Evolutionary conservation across 2,888 invertebrate genomes (phyloP).

Genomic region (Drosophila vallismaia): DNA sequence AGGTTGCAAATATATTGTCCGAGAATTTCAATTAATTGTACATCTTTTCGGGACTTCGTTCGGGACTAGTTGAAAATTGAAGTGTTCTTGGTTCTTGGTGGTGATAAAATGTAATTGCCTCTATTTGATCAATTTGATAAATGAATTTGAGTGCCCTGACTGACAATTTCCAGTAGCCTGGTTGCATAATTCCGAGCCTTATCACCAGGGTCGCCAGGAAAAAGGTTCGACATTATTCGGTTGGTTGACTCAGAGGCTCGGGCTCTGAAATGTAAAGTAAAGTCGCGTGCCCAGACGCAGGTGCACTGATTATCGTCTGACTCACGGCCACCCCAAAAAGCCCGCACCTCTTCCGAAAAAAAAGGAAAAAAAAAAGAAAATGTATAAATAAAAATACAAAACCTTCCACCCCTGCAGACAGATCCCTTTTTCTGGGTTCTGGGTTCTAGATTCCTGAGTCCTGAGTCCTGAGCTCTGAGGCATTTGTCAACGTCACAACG

Average conservation of each 20-base stretch:
- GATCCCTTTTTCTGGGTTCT: neutral
- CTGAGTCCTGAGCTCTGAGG: constrained; percentile 30
- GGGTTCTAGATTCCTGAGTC: constrained; percentile 16
- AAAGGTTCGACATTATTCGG: constrained; percentile 51
- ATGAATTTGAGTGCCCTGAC: neutral
- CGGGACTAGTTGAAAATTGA: too few relatives aligned
- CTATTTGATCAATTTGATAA: neutral
- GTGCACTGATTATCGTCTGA: constrained; percentile 49
- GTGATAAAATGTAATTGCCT: too few relatives aligned
- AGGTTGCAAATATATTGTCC: neutral
- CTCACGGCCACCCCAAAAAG: constrained; percentile 25
- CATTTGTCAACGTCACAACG: constrained; percentile 73
- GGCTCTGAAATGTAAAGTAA: neutral
- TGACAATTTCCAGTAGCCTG: neutral
- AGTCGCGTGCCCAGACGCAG: constrained; percentile 62
- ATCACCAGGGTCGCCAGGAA: neutral
- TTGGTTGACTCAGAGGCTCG: constrained; percentile 49
- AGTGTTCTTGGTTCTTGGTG: too few relatives aligned
- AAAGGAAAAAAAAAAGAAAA: neutral
- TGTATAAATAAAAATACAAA: neutral
- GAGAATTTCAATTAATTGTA: neutral
- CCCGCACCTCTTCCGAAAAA: neutral
- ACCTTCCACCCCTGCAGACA: constrained; percentile 1
- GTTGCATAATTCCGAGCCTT: constrained; percentile 31
- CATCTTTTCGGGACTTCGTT: neutral